phyloP scores from a whole-genome alignment of 2,888 invertebrate genomes.

The Diloba caeruleocephala region DNA sequence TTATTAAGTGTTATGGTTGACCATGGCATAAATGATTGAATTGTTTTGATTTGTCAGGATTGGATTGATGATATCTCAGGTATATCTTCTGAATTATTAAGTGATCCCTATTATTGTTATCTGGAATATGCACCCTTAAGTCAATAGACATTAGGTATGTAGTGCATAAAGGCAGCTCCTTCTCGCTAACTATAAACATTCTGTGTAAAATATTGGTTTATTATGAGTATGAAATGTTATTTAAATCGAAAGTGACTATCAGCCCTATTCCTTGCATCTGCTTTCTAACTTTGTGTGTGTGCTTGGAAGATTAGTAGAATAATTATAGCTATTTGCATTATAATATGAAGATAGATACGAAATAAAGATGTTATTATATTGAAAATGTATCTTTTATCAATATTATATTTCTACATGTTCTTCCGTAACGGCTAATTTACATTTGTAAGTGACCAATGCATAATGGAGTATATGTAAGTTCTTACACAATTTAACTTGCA shows the following conservation, averaged over 20 bases:
- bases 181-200: conserved; percentile 25
- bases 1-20: too few relatives aligned
- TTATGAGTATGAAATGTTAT: background rate
- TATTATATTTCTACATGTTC: conserved; percentile 4
- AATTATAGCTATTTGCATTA: background rate
- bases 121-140: too few relatives aligned
- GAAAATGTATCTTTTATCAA: conserved; percentile 11
- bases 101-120: too few relatives aligned
- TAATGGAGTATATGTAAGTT: conserved; percentile 39
- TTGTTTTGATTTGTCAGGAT: too few relatives aligned
- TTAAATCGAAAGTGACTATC: conserved; percentile 30
- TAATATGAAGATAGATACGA: conserved; percentile 22
- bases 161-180: conserved; percentile 28
- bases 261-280: conserved; percentile 23
- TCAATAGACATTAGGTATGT: too few relatives aligned
- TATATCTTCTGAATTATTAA: too few relatives aligned
- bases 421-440: conserved; percentile 33
- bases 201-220: conserved; percentile 17
- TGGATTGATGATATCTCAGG: too few relatives aligned
- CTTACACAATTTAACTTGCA: too few relatives aligned
- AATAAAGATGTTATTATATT: conserved; percentile 12
- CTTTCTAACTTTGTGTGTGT: conserved; percentile 15
- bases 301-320: conserved; percentile 4
- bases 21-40: too few relatives aligned
- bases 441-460: conserved; percentile 21